These are phyloP conservation scores for Trisateles emortualis DNA, from an alignment of 2,888 invertebrate species.

Conservation along the genomic window DNA sequence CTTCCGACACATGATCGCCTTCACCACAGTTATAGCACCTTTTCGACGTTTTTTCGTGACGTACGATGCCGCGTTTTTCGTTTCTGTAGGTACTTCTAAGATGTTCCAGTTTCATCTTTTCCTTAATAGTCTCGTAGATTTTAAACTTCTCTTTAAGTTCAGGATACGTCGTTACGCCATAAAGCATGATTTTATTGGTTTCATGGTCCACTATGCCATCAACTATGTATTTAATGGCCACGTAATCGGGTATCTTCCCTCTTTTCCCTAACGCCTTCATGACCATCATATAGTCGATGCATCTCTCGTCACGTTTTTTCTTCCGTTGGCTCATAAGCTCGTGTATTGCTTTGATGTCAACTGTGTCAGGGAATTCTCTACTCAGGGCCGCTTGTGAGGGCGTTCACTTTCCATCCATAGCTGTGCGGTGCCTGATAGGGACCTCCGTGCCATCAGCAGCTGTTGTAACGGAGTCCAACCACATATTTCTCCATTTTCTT, in stretches of 20 bases:
- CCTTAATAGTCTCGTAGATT: not conserved
- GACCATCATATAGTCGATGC: constrained; percentile 30
- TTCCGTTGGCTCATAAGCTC: constrained; percentile 20
- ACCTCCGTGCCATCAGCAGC: constrained; percentile 13
- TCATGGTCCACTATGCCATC: constrained; percentile 36
- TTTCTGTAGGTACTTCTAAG: not conserved
- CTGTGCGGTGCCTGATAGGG: constrained; percentile 15
- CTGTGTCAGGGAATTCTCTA: constrained; percentile 15
- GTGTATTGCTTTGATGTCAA: constrained; percentile 12
- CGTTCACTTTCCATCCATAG: constrained; percentile 17
- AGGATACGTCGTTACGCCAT: constrained; percentile 34
- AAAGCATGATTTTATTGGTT: constrained; percentile 37
- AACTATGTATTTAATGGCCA: constrained; percentile 42
- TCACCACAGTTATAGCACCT: not conserved
- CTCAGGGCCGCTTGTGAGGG: not conserved
- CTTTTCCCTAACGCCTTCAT: constrained; percentile 30
- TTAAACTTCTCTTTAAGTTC: not conserved
- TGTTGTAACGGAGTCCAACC: constrained; percentile 19
- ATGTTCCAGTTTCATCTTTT: not conserved
- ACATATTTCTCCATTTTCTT: constrained; percentile 17
- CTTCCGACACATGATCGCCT: not conserved
- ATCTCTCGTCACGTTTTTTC: constrained; percentile 16
- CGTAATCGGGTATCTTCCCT: constrained; percentile 40
- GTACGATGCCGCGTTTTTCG: not conserved
- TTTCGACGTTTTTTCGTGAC: not conserved